Evolutionary conservation across 2,797 vertebrate species (phyloP), one percentile per base, ranked within the genome.

Genomic region (Sphenodon punctatus): DNA sequence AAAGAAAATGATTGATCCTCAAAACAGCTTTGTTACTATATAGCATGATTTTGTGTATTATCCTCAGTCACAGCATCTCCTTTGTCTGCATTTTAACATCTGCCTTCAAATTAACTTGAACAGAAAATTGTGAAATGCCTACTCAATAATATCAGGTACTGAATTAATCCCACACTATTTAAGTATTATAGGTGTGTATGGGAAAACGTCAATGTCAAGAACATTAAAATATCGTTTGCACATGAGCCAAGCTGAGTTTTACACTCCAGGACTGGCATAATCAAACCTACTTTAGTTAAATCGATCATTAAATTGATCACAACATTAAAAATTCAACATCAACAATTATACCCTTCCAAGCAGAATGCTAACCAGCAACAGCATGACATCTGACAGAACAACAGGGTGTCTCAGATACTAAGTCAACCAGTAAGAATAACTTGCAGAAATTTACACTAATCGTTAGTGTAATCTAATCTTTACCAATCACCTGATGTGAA

Each of bases 1-100:
- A 80, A 55, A 75, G 43, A 78, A 59, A 15, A n/a, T n/a, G n/a
- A n/a, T 8, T 45, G 75, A 58, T 46, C 53, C 12, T 63, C 43
- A 15, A 41, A 43, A 9, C 38, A 58, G 38, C 38, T 23, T 45
- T 22, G 17, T 10, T 9, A 67, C 15, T 19, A 3, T 32, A 70
- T 25, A 20, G 43, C 10, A 34, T 58, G 3, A 16, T 55, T 79
- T 69, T 63, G 8, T 8, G 25, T 83, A 34, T 45, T 49, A 77
- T 61, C 12, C 19, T 3, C 11, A 20, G 58, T 34, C 12, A 34
- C 20, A 25, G 41, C 34, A 23, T 41, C 23, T 58, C 23, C 22
- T 43, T 15, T 8, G n/a, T 5, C 9, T 38, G n/a, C 0, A 34
- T 27, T 81, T 81, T 64, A 32, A 65, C 25, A 59, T 70, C 32